Base-by-base conservation (phyloP, 2,113 vertebrate genomes). In the Machaerirhynchus nigripectus region DNA sequence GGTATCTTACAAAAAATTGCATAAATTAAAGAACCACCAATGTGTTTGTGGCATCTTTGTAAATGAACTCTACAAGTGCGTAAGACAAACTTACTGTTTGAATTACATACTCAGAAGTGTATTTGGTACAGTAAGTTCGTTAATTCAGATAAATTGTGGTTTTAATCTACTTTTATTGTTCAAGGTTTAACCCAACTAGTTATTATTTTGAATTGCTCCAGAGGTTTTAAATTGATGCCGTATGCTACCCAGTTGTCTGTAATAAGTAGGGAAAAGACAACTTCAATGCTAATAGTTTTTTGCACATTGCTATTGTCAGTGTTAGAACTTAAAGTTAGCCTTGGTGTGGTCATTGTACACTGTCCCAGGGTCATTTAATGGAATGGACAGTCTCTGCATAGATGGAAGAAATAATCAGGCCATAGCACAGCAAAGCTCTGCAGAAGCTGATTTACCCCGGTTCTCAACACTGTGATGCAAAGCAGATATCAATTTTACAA, bases 161-260 rank as follows among this genome's bases (percentile, higher is more conserved):
- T 93, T 91, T 50, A 17, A 47, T 44, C 35, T 30, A 42, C 33
- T 73, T 39, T 7, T 46, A 1, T 55, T 57, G 50, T 60, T 61
- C 50, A 39, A 59, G 59, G 61, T 42, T 46, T 14, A 59, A 71
- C 71, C 23, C 26, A 76, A 21, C 21, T 57, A 57, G 3, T 57
- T 87, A 7, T 46, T 15, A 28, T 49, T 81, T 61, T 69, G 5
- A 87, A 49, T 76, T 83, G 5, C 31, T 75, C 31, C 1, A 3
- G 6, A 40, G 20, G 11, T 73, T 79, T 89, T 27, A 20, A 23
- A 12, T 8, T 37, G 55, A 11, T 64, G 26, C 9, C 0, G 0
- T 27, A 3, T 47, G 27, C 50, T 78, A 84, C 14, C 9, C 6
- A 4, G 7, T 61, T 64, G 31, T 20, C n/a, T 60, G 1, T 68